Conservation (phyloP, 2,888 invertebrate species). For the Hydroisotoma schaefferi region DNA sequence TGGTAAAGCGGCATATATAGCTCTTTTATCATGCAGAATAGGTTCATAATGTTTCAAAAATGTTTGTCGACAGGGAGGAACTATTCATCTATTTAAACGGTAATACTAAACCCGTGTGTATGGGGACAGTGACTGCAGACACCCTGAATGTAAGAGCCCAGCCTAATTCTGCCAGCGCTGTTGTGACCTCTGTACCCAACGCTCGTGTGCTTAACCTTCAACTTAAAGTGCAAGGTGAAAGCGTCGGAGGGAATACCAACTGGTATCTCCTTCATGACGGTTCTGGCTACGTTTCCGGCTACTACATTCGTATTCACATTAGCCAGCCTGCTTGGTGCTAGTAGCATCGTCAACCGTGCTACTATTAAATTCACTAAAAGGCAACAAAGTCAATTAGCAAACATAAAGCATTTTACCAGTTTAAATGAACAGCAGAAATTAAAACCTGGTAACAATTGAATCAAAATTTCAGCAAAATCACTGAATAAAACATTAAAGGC, state of each 20-base stretch:
- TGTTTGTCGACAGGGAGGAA: slow-evolving; percentile 15
- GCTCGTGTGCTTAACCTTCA: neutral
- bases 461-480: too few relatives aligned
- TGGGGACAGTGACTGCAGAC: slow-evolving; percentile 23
- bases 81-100: slow-evolving; percentile 5
- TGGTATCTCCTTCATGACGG: slow-evolving; percentile 10
- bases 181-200: slow-evolving; percentile 5
- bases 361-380: too few relatives aligned
- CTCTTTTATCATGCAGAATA: too few relatives aligned
- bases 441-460: too few relatives aligned
- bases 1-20: too few relatives aligned
- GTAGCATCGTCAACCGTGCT: too few relatives aligned
- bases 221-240: slow-evolving; percentile 16
- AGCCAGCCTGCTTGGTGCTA: slow-evolving; percentile 27
- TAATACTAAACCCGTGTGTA: slow-evolving; percentile 7
- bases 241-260: slow-evolving; percentile 1
- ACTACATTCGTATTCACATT: slow-evolving; percentile 18
- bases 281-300: slow-evolving; percentile 26
- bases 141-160: slow-evolving; percentile 16
- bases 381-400: too few relatives aligned
- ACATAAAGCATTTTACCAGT: too few relatives aligned
- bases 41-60: slow-evolving; percentile 9
- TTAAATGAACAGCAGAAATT: too few relatives aligned
- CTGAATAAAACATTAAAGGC: too few relatives aligned
- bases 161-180: slow-evolving; percentile 13